Evolutionary conservation across 2,797 vertebrate species (phyloP).

Genomic region (Brotula barbata): DNA sequence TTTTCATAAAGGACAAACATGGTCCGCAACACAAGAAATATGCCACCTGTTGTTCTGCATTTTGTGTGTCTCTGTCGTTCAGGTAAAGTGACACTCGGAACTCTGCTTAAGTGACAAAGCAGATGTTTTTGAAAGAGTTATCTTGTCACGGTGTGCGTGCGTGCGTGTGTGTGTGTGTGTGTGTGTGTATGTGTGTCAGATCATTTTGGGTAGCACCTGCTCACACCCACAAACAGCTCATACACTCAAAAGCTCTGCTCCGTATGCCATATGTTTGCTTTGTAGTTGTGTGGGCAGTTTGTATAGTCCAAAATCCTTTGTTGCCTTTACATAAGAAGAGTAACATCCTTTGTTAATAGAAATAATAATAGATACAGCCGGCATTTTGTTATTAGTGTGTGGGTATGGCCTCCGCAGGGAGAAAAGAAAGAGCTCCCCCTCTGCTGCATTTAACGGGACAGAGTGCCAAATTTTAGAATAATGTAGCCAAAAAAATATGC

Average conservation of each 20-base stretch:
- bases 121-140: conserved; percentile 42
- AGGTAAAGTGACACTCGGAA: conserved; percentile 58
- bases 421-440: no score
- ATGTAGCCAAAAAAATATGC: no score
- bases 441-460: no score
- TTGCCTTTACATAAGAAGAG: conserved; percentile 6
- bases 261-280: conserved; percentile 34
- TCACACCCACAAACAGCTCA: conserved; percentile 13
- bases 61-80: conserved; percentile 42
- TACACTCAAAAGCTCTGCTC: conserved; percentile 34
- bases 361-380: no score
- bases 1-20: conserved; percentile 51
- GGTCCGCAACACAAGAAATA: conserved; percentile 34
- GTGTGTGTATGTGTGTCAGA: conserved; percentile 41
- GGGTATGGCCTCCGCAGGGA: no score
- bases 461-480: no score
- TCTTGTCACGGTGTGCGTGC: conserved; percentile 19
- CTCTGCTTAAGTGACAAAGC: conserved; percentile 56
- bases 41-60: conserved; percentile 44
- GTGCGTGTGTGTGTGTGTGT: no score
- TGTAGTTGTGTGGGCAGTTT: conserved; percentile 25
- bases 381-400: no score
- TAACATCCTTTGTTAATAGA: no score
- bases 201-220: conserved; percentile 36
- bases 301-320: conserved; percentile 22